A percentile compares a stretch with the other conserved stretches of the same genome.
phyloP scores from a whole-genome alignment of 2,888 invertebrate genomes.

The Diplolepis rosae region DNA sequence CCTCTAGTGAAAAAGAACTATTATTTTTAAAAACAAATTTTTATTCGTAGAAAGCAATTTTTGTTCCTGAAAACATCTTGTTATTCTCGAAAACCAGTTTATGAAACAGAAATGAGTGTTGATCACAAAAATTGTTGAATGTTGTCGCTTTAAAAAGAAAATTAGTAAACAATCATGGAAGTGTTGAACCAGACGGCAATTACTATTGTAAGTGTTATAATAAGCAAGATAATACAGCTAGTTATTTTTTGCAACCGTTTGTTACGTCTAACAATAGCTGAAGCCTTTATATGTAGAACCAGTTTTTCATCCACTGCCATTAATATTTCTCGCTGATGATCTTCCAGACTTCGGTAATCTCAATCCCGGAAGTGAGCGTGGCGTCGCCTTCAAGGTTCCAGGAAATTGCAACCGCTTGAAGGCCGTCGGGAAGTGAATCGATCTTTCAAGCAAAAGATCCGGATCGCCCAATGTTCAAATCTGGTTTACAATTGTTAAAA shows the following conservation, averaged over 20 bases:
- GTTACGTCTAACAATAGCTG: constrained; percentile 5
- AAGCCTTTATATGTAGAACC: neutral
- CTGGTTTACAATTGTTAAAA: neutral
- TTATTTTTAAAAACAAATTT: too few relatives aligned
- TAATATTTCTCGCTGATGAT: constrained; percentile 21
- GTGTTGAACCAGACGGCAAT: neutral
- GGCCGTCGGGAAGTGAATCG: constrained; percentile 33
- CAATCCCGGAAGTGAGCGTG: constrained; percentile 18
- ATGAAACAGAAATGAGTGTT: neutral
- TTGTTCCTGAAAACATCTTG: too few relatives aligned
- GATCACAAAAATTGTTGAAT: neutral
- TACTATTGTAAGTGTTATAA: neutral
- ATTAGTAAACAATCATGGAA: neutral
- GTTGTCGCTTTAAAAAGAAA: neutral
- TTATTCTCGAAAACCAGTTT: too few relatives aligned
- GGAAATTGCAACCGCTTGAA: constrained; percentile 25
- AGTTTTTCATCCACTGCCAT: neutral
- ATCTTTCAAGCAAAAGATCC: constrained; percentile 27
- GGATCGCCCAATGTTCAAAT: neutral
- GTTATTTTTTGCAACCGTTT: constrained; percentile 6
- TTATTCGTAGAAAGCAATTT: too few relatives aligned
- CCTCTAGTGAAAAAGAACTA: too few relatives aligned
- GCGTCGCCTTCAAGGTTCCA: constrained; percentile 21
- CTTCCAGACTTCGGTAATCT: constrained; percentile 21
- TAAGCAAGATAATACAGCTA: neutral